These are phyloP conservation scores for Lagocephalus sceleratus DNA, from an alignment of 2,797 vertebrate species.

Conservation along the genomic window DNA sequence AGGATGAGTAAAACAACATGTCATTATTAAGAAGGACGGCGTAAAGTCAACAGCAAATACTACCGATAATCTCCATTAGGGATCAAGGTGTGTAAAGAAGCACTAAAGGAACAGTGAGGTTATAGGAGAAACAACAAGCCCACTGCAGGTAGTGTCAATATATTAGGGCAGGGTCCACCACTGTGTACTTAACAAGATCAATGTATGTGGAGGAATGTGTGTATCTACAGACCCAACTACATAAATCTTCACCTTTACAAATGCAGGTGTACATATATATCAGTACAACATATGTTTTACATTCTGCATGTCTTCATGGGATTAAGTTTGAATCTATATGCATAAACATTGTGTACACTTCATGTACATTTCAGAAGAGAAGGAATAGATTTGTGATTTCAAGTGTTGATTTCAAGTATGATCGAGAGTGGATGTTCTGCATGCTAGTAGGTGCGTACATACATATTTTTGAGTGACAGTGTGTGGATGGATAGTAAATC, in stretches of 20 bases:
- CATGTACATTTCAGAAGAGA: not conserved
- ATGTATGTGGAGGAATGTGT: slow-evolving; percentile 4
- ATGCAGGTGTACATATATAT: not conserved
- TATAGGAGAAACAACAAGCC: slow-evolving; percentile 30
- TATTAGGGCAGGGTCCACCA: slow-evolving; percentile 44
- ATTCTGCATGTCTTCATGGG: not conserved
- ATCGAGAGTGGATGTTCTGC: not conserved
- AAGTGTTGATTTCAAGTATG: not conserved
- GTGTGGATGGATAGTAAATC: slow-evolving; percentile 53
- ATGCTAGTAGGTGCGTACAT: not conserved
- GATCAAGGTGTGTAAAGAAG: slow-evolving; percentile 52
- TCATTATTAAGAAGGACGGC: slow-evolving; percentile 34
- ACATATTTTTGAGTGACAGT: slow-evolving; percentile 8
- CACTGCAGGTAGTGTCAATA: slow-evolving; percentile 41
- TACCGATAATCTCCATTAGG: slow-evolving; percentile 46
- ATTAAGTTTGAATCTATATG: not conserved
- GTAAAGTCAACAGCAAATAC: slow-evolving; percentile 46
- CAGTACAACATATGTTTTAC: not conserved
- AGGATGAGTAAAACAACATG: slow-evolving; percentile 45
- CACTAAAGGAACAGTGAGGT: slow-evolving; percentile 36
- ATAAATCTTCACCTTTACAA: not conserved
- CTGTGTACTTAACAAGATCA: slow-evolving; percentile 34
- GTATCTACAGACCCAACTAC: slow-evolving; percentile 1
- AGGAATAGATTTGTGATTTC: not conserved
- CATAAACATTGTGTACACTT: not conserved